Conservation (phyloP, 2,888 invertebrate genomes). For the Cacoxenus indagator region DNA sequence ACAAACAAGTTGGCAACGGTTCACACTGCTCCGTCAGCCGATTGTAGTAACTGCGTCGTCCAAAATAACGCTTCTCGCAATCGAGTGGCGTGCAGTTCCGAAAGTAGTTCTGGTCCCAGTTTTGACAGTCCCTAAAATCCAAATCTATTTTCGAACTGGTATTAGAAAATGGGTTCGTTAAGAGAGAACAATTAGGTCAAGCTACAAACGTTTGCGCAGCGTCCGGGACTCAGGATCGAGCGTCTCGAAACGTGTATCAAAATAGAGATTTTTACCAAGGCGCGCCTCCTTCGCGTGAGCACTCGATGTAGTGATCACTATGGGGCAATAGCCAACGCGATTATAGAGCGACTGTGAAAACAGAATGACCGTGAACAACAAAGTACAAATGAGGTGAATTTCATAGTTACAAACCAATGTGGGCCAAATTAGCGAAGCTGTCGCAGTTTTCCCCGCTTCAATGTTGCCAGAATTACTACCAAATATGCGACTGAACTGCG, state of each 20-base stretch:
- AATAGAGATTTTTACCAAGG: conserved; percentile 46
- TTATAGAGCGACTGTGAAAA: conserved; percentile 61
- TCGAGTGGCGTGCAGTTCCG: conserved; percentile 72
- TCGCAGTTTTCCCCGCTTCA: conserved; percentile 51
- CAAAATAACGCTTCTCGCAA: conserved; percentile 74
- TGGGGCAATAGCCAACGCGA: conserved; percentile 64
- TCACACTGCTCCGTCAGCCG: conserved; percentile 55
- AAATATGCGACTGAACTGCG: conserved; percentile 53
- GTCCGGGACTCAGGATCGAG: conserved; percentile 51
- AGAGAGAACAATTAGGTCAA: not conserved
- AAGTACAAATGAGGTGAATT: not conserved
- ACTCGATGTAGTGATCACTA: conserved; percentile 52
- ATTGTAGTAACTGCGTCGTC: conserved; percentile 72
- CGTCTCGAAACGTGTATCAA: conserved; percentile 60
- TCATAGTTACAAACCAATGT: conserved; percentile 54
- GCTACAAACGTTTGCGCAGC: conserved; percentile 40
- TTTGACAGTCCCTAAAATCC: conserved; percentile 53
- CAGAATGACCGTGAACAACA: not conserved
- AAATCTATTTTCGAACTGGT: conserved; percentile 29
- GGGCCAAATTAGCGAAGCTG: conserved; percentile 65
- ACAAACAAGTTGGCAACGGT: conserved; percentile 33
- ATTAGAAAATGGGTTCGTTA: not conserved
- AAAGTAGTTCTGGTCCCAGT: conserved; percentile 72
- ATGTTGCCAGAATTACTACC: conserved; percentile 65
- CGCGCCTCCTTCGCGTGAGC: conserved; percentile 41